A percentile compares a stretch with the other conserved stretches of the same genome.
Conservation (phyloP, 1,140 invertebrate genomes). For the Drosophila murphyi region DNA sequence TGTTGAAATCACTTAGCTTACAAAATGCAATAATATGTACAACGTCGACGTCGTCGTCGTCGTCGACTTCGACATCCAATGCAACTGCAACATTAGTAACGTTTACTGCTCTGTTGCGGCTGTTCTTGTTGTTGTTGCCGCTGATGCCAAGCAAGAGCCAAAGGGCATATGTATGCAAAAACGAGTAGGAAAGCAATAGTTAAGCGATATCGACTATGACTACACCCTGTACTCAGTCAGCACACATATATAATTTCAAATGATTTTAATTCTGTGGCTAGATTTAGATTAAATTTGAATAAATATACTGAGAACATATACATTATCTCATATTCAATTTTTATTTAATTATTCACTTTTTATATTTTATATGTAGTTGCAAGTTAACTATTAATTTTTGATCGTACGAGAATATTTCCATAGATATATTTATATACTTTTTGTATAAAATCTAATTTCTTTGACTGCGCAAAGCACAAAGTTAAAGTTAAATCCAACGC, state of each 20-base stretch:
- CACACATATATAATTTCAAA: no score
- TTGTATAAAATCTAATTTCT: conserved; percentile 22
- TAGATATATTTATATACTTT: no score
- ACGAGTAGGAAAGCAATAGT: background rate
- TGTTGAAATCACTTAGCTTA: conserved; percentile 71
- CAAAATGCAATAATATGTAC: conserved; percentile 66
- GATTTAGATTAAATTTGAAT: no score
- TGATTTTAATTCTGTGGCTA: no score
- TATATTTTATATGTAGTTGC: no score
- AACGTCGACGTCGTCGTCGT: conserved; percentile 17
- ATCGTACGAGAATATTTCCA: no score
- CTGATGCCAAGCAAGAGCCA: conserved; percentile 55
- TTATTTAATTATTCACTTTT: no score
- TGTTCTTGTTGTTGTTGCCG: conserved; percentile 21
- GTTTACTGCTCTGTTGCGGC: conserved; percentile 65
- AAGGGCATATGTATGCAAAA: conserved; percentile 69
- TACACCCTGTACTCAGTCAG: conserved; percentile 1
- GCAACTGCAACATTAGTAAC: conserved; percentile 64
- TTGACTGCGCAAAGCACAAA: conserved; percentile 13
- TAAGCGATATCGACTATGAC: background rate
- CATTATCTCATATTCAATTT: no score
- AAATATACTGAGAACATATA: no score
- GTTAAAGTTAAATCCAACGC: conserved; percentile 66
- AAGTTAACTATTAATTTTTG: no score
- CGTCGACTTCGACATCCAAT: conserved; percentile 11